These are phyloP conservation scores for Oppia nitens DNA, from an alignment of 1,140 invertebrate genomes.

Conservation along the genomic window DNA sequence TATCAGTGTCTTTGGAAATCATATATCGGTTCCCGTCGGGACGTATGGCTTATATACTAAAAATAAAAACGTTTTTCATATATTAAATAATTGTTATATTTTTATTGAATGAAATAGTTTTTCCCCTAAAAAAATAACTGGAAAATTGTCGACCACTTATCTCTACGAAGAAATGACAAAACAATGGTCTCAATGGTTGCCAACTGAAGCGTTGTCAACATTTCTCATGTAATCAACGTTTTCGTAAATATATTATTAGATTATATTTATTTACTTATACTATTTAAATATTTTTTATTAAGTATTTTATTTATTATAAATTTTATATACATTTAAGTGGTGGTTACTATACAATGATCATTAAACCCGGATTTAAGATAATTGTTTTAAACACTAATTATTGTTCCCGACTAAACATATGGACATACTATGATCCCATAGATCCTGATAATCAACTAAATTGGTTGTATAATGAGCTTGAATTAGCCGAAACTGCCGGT, in stretches of 20 bases:
- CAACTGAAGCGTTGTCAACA: slow-evolving; percentile 58
- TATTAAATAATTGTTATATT: too few species aligned
- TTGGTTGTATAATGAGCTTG: slow-evolving; percentile 86
- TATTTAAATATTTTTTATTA: too few species aligned
- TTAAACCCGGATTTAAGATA: slow-evolving; percentile 67
- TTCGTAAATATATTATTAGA: too few species aligned
- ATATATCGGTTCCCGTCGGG: slow-evolving; percentile 86
- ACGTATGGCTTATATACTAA: slow-evolving; percentile 42
- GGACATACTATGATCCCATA: slow-evolving; percentile 49
- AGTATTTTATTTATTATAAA: too few species aligned
- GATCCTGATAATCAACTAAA: slow-evolving; percentile 84
- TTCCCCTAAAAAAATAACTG: slow-evolving; percentile 65
- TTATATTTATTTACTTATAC: too few species aligned
- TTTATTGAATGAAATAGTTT: too few species aligned
- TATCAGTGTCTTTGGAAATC: slow-evolving; percentile 84
- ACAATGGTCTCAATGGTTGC: slow-evolving; percentile 74
- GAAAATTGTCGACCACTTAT: slow-evolving; percentile 71
- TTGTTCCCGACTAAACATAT: slow-evolving; percentile 69
- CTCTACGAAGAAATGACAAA: slow-evolving; percentile 71
- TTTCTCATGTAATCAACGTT: slow-evolving; percentile 43
- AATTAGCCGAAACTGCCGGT: slow-evolving; percentile 72
- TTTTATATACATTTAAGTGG: slow-evolving; percentile 40
- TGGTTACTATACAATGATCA: slow-evolving; percentile 72
- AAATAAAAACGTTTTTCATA: too few species aligned
- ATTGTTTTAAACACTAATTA: slow-evolving; percentile 86